Conservation (phyloP, 1,140 invertebrate genomes). For the Venturia canescens region DNA sequence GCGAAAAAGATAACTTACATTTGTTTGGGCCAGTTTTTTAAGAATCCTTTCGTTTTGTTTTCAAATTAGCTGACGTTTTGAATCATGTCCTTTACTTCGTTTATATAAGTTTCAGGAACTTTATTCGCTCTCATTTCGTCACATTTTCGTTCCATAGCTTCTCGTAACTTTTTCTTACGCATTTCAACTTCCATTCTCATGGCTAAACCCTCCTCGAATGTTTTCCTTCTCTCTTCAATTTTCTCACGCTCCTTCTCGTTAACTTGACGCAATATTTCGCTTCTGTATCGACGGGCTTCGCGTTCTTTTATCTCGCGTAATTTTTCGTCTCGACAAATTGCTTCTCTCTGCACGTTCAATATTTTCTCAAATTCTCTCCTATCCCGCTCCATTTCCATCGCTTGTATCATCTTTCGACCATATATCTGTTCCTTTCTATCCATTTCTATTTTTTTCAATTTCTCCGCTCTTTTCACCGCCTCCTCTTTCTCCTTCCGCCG, state of each 20-base stretch:
- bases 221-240: conserved; percentile 79
- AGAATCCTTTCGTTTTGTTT: conserved; percentile 1
- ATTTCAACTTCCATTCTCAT: conserved; percentile 79
- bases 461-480: conserved; percentile 73
- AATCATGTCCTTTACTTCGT: conserved; percentile 71
- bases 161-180: conserved; percentile 77
- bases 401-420: conserved; percentile 76
- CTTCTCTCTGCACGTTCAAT: conserved; percentile 71
- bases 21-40: background rate
- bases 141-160: conserved; percentile 80
- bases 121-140: conserved; percentile 76
- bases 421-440: conserved; percentile 76
- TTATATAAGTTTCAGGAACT: conserved; percentile 71
- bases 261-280: conserved; percentile 77
- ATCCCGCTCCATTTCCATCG: conserved; percentile 80
- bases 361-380: conserved; percentile 80
- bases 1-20: background rate
- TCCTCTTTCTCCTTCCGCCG: conserved; percentile 77
- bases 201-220: conserved; percentile 81
- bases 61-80: conserved; percentile 63
- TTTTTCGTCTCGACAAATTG: conserved; percentile 69
- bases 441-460: conserved; percentile 73
- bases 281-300: conserved; percentile 62
- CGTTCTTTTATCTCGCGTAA: conserved; percentile 69
- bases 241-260: conserved; percentile 82